These are phyloP conservation scores for Pterobdella sp. DNA, from an alignment of 2,888 invertebrate genomes.

Conservation along the genomic window DNA sequence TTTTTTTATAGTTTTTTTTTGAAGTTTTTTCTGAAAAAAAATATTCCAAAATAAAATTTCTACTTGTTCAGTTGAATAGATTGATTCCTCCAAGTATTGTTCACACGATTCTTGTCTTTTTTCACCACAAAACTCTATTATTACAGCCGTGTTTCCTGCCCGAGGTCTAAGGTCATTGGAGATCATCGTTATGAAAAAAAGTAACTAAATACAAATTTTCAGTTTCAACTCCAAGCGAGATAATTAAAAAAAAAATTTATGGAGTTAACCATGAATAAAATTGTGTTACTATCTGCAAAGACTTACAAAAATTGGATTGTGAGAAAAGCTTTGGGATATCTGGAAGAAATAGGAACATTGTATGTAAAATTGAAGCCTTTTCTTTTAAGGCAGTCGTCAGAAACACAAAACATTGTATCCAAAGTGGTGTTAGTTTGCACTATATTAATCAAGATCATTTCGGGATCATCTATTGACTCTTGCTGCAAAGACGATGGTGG, in stretches of 20 bases:
- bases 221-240: background rate
- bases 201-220: background rate
- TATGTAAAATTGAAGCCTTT: conserved; percentile 36
- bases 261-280: background rate
- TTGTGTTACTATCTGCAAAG: no score
- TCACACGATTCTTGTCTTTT: conserved; percentile 10
- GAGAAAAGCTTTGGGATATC: conserved; percentile 32
- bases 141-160: conserved; percentile 21
- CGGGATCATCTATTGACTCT: background rate
- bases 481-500: background rate
- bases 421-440: conserved; percentile 34
- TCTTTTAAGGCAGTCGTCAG: conserved; percentile 32
- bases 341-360: conserved; percentile 33
- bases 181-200: background rate
- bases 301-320: conserved; percentile 36
- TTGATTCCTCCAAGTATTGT: conserved; percentile 1
- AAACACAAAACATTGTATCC: conserved; percentile 33
- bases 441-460: conserved; percentile 31
- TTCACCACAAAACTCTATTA: conserved; percentile 30
- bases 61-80: conserved; percentile 17
- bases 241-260: background rate
- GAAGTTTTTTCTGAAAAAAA: no score
- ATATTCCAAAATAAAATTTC: no score
- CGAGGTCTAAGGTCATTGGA: conserved; percentile 6
- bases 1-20: no score